These are phyloP conservation scores for Riparia riparia DNA, from an alignment of 2,113 vertebrate species.

Conservation along the genomic window DNA sequence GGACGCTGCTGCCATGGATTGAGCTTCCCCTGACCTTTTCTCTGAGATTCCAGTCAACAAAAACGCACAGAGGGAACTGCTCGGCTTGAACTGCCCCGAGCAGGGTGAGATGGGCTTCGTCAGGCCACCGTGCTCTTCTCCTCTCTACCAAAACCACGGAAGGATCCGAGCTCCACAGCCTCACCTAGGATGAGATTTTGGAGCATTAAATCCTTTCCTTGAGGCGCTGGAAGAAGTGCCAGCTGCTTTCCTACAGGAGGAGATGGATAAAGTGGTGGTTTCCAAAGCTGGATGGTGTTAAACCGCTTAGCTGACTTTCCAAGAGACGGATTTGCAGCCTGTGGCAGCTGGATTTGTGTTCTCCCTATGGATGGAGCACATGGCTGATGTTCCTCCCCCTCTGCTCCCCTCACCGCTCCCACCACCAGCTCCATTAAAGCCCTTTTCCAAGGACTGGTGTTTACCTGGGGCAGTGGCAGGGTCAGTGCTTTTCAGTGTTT, in stretches of 20 bases:
- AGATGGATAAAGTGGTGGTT: not conserved
- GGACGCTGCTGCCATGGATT: not conserved
- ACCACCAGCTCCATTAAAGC: not conserved
- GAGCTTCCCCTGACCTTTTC: not conserved
- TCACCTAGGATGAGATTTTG: not conserved
- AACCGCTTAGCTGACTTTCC: not conserved
- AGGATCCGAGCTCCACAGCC: not conserved
- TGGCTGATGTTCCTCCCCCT: not conserved
- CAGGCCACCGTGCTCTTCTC: fast-evolving
- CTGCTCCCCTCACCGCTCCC: not conserved
- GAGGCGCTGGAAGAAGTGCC: not conserved
- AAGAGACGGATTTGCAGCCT: not conserved
- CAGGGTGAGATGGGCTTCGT: not conserved
- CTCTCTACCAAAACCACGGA: fast-evolving
- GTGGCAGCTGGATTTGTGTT: not conserved
- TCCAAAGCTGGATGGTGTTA: not conserved
- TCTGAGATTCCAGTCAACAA: not conserved
- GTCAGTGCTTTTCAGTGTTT: not conserved
- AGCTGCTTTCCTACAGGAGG: not conserved
- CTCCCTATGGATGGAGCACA: not conserved
- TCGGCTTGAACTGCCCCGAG: not conserved
- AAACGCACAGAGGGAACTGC: not conserved
- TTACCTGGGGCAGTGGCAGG: not conserved
- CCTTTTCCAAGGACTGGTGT: not conserved
- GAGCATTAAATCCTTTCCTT: not conserved